Base-by-base conservation (phyloP, 1,140 invertebrate species). In the Drosophila ironensis region DNA sequence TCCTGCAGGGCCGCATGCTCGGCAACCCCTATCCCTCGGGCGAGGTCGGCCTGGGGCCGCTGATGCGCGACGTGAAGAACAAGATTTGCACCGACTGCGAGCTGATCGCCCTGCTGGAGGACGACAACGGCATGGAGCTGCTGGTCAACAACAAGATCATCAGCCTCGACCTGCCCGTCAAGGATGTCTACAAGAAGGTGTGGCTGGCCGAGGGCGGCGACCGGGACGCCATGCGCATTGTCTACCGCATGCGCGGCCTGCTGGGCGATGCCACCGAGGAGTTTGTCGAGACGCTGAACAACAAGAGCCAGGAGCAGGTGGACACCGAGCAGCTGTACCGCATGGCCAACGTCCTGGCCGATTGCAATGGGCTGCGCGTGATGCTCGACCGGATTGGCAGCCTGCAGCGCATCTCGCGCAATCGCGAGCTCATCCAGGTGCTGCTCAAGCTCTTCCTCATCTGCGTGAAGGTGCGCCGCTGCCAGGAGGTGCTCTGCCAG, bases 141-240 rank as follows among this genome's bases (percentile, higher is more conserved):
- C 92, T 99, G n/a, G 98, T 99, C 0, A 97, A 98, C 84, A 99
- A 99, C 90, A 99, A 99, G 91, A 99, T 99, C 45, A 99, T 99
- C 76, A 98, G 96, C 60, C 91, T 99, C 0, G 98, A 99, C 91
- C 91, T 99, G 44, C 96, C 97, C 0, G 98, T 99, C 0, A 97
- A 97, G 90, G 98, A 99, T 78, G 96, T 97, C 1, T 96, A 95
- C 74, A 96, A 96, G 77, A 96, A 96, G 90, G 92, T 95, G 3
- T 98, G 97, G 97, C 91, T 97, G 5, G 93, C 94, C 6, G 96
- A 96, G 63, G 95, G 95, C 25, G 95, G 94, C 3, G 95, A 97
- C 51, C 94, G 95, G 28, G 97, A 98, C 82, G 95, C 97, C 0
- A 99, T 99, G 98, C 93, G 97, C n/a, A 95, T 99, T 4, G 95